A percentile compares a stretch with the other conserved stretches of the same genome.
phyloP scores from a whole-genome alignment of 2,113 vertebrate species.

The Pluvialis apricaria region DNA sequence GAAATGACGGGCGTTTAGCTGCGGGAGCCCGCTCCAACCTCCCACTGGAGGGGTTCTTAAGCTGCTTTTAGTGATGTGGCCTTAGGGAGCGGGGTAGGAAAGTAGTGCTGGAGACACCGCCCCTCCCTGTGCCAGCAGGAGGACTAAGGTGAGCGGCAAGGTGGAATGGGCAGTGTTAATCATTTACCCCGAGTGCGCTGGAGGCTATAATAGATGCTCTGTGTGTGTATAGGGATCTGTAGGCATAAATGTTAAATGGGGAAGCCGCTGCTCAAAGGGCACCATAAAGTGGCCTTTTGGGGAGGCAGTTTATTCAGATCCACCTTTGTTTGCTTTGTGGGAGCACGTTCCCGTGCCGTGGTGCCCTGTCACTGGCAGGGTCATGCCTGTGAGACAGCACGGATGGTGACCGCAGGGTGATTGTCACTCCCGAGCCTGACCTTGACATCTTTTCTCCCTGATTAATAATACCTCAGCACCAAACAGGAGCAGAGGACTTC shows the following conservation, averaged over 20 bases:
- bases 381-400: fast-evolving
- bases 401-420: background rate
- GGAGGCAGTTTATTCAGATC: background rate
- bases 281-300: background rate
- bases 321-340: constrained; percentile 37
- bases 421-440: background rate
- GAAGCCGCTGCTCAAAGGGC: constrained; percentile 19
- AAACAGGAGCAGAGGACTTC: background rate
- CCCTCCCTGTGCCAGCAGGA: background rate
- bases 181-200: background rate
- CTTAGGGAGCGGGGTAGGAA: background rate
- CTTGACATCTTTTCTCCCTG: background rate
- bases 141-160: background rate
- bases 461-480: background rate
- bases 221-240: background rate
- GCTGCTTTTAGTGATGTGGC: background rate
- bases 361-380: background rate
- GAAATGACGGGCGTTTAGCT: background rate
- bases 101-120: background rate
- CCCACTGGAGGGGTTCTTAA: background rate
- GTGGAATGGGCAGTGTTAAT: background rate
- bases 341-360: background rate
- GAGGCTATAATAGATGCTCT: background rate
- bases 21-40: background rate
- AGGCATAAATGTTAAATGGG: background rate